Evolutionary conservation across 2,113 vertebrate species (phyloP).

Genomic region (Mellivora capensis): DNA sequence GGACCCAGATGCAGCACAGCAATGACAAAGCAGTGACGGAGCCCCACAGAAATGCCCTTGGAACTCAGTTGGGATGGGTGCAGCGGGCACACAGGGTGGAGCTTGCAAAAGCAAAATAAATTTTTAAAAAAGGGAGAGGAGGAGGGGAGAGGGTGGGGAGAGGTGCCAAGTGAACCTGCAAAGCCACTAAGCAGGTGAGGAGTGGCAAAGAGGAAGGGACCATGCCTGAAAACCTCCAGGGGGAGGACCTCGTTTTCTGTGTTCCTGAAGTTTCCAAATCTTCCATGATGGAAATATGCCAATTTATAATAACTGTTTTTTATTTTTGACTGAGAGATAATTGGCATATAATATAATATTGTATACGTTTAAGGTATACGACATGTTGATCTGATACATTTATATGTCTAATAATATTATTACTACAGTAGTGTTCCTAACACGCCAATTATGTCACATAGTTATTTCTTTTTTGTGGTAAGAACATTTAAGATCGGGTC

Average conservation of each 20-base stretch:
- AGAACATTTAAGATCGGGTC: not conserved
- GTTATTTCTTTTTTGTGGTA: not conserved
- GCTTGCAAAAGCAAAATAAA: not conserved
- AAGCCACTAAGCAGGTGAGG: too few relatives aligned
- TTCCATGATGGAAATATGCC: not conserved
- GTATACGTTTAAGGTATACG: not conserved
- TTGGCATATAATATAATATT: not conserved
- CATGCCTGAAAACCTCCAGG: not conserved
- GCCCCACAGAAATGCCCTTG: not conserved
- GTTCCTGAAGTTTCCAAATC: not conserved
- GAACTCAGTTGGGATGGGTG: not conserved
- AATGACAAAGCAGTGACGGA: not conserved
- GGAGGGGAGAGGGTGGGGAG: rapidly evolving
- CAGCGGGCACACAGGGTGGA: not conserved
- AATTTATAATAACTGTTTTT: not conserved
- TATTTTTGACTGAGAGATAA: not conserved
- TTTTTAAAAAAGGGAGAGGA: not conserved
- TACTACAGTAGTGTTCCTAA: not conserved
- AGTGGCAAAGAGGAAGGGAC: not conserved
- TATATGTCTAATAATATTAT: not conserved
- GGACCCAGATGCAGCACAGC: not conserved
- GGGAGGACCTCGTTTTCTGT: not conserved
- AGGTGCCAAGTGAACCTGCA: not conserved
- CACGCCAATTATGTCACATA: not conserved
- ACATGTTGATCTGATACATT: not conserved